Base-by-base conservation (phyloP, 2,888 invertebrate species). In the Tetramorium bicarinatum region DNA sequence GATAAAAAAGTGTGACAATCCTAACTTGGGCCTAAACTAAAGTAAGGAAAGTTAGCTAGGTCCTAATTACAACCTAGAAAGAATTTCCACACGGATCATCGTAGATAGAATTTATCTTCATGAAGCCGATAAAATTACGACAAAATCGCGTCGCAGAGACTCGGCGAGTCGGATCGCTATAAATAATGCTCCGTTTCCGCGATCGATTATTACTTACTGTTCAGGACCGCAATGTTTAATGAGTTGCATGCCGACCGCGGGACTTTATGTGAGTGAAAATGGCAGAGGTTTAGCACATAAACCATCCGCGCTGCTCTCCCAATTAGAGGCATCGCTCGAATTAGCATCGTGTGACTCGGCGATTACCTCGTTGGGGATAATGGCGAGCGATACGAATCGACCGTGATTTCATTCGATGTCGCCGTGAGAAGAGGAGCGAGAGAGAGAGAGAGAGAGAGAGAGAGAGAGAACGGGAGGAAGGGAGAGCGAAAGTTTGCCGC, bases 121-220 rank as follows among this genome's bases (percentile, higher is more conserved):
- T 11, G 34, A 13, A 13, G 3, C 7, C 9, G 21, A 0, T 21
- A 18, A 47, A 79, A 79, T 79, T 72, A 56, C 71, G 3, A 29
- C 41, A 11, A 25, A 38, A n/a, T 41, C 62, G 54, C 29, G 44
- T 25, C 29, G 44, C 15, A 21, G 71, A 29, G 18, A 69, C 56
- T 52, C 64, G 25, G 21, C 38, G 41, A 8, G 34, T 4, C 8
- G 34, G 52, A 34, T 54, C 25, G 25, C 34, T 52, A 56, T 72
- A 59, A 80, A 67, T 72, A 72, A 72, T 13, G 44, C 18, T 34
- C 71, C 71, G 29, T 21, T 49, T 0, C 38, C 62, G 62, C 62
- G 34, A 79, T 79, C 79, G 74, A 79, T 72, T 79, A 79, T 79
- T 79, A 72, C 56, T 59, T 72, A 80, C 74, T 72, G 74, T 61